Conservation (phyloP, 2,113 vertebrate species). For the Riparia riparia region DNA sequence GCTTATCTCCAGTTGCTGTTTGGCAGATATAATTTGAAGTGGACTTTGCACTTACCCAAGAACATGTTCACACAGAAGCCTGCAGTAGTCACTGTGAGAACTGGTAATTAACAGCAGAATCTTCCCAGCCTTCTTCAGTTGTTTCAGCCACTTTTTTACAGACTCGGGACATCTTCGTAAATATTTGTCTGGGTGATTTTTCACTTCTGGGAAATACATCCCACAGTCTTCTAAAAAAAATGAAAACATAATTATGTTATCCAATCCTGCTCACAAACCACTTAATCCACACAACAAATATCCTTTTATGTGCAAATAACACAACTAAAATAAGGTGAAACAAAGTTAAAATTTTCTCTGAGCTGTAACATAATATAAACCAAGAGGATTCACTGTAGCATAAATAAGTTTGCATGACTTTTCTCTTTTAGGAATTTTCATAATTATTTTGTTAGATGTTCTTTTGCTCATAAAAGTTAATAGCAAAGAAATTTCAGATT, state of each 20-base stretch:
- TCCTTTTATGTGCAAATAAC: slow-evolving; percentile 16
- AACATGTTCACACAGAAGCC: slow-evolving; percentile 89
- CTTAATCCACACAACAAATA: not conserved
- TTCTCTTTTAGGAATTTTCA: not conserved
- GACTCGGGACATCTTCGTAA: slow-evolving; percentile 88
- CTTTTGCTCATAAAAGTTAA: not conserved
- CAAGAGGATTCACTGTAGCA: not conserved
- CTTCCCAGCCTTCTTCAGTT: slow-evolving; percentile 88
- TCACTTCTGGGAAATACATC: slow-evolving; percentile 92
- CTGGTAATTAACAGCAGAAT: slow-evolving; percentile 92
- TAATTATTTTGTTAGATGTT: not conserved
- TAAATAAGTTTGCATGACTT: not conserved
- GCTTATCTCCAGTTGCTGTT: not conserved
- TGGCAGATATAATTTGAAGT: not conserved
- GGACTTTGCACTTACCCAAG: slow-evolving; percentile 83
- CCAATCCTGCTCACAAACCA: slow-evolving; percentile 12
- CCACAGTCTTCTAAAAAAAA: slow-evolving; percentile 86
- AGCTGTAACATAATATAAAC: not conserved
- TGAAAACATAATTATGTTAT: slow-evolving; percentile 28
- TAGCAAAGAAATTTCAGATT: not conserved
- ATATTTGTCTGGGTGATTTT: slow-evolving; percentile 87
- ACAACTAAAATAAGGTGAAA: not conserved
- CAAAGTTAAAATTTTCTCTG: not conserved
- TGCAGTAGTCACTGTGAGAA: slow-evolving; percentile 96
- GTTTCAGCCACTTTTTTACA: slow-evolving; percentile 89